These are phyloP conservation scores for Bombus vancouverensis DNA, from an alignment of 1,140 invertebrate genomes.

Conservation along the genomic window DNA sequence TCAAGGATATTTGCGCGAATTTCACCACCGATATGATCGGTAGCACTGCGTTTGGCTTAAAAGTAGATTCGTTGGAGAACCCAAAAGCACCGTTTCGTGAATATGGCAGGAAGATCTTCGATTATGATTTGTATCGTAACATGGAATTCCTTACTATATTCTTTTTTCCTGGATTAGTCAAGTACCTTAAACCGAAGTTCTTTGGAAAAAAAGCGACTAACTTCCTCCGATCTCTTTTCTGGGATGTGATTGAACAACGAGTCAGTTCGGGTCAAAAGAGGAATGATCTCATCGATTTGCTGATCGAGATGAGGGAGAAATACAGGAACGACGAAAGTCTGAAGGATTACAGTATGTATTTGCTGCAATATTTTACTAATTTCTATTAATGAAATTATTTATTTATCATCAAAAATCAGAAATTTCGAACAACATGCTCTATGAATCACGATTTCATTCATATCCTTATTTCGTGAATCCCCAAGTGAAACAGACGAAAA, in stretches of 20 bases:
- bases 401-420: no score
- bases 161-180: constrained; percentile 72
- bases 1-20: constrained; percentile 80
- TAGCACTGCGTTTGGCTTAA: constrained; percentile 84
- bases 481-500: no score
- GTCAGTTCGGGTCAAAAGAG: constrained; percentile 68
- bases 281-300: constrained; percentile 80
- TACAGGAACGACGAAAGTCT: neutral
- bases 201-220: constrained; percentile 62
- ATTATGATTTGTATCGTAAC: constrained; percentile 57
- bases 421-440: no score
- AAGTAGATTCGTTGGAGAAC: constrained; percentile 83
- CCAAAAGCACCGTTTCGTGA: constrained; percentile 74
- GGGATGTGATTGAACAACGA: constrained; percentile 73
- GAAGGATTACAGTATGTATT: constrained; percentile 22
- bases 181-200: constrained; percentile 62
- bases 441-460: no score
- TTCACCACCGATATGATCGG: constrained; percentile 86
- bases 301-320: constrained; percentile 76
- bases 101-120: constrained; percentile 70
- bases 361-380: neutral
- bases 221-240: constrained; percentile 76
- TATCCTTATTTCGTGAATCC: no score
- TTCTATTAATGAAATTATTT: no score
- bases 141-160: constrained; percentile 75